Conservation (phyloP, 35 echinoderm and acorn worm species). For the Apostichopus californicus region DNA sequence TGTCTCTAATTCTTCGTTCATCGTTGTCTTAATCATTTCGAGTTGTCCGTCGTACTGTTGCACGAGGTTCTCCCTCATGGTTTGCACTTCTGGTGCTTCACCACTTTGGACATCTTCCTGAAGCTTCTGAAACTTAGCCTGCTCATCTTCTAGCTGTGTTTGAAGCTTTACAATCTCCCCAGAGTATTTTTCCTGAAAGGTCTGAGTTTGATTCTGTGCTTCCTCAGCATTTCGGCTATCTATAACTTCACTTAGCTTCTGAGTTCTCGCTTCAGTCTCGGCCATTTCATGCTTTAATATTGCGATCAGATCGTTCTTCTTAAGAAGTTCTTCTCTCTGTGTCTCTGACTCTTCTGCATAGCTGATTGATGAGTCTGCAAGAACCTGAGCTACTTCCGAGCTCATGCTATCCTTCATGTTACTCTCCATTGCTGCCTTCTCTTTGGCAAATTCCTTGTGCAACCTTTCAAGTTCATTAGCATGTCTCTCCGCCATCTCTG, state of each 20-base stretch:
- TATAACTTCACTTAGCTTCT: constrained; percentile 59
- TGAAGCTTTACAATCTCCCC: not conserved
- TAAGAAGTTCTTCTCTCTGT: constrained; percentile 56
- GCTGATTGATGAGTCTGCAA: constrained; percentile 77
- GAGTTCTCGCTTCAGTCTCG: constrained; percentile 51
- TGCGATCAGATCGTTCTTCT: constrained; percentile 40
- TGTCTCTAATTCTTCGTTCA: constrained; percentile 86
- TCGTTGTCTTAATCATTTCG: constrained; percentile 85
- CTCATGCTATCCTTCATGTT: constrained; percentile 60
- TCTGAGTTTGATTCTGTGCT: not conserved
- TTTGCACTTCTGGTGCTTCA: constrained; percentile 77
- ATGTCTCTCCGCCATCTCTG: constrained; percentile 41
- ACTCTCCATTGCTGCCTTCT: constrained; percentile 44
- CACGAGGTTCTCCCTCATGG: constrained; percentile 71
- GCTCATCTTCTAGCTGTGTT: constrained; percentile 33
- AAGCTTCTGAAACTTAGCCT: constrained; percentile 16
- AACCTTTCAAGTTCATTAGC: constrained; percentile 45
- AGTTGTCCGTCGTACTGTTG: constrained; percentile 87
- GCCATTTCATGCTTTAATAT: constrained; percentile 56
- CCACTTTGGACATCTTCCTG: constrained; percentile 58
- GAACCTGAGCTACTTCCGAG: constrained; percentile 74
- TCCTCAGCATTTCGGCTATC: constrained; percentile 18
- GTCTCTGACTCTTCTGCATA: constrained; percentile 66
- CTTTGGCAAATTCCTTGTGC: constrained; percentile 47
- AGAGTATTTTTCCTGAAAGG: constrained; percentile 33